A percentile compares a stretch with the other conserved stretches of the same genome.
phyloP scores from a whole-genome alignment of 2,888 invertebrate species.

The Brenthis daphne region DNA sequence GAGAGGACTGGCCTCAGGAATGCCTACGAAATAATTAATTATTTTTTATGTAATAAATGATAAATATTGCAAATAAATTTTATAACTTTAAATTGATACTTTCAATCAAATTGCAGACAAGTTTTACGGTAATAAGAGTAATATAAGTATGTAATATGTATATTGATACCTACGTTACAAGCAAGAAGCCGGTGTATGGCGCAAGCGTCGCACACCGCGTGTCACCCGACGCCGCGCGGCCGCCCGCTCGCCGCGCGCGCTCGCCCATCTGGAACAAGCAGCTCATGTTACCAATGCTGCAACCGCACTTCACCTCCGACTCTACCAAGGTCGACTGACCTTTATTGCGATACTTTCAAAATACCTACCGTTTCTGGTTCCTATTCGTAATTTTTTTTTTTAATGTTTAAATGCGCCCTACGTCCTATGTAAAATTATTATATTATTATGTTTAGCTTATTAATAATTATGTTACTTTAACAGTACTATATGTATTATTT shows the following conservation, averaged over 20 bases:
- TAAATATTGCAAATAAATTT: no score
- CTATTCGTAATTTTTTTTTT: background rate
- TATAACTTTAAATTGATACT: background rate
- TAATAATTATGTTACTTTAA: no score
- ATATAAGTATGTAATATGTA: slow-evolving; percentile 22
- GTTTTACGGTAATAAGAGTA: background rate
- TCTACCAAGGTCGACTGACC: slow-evolving; percentile 38
- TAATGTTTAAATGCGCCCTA: background rate
- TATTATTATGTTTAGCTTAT: no score
- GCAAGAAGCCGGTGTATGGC: slow-evolving; percentile 56
- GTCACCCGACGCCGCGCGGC: slow-evolving; percentile 70
- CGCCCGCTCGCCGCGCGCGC: slow-evolving; percentile 66
- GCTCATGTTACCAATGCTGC: slow-evolving; percentile 44
- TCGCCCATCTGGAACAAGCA: slow-evolving; percentile 75
- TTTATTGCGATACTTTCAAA: slow-evolving; percentile 32
- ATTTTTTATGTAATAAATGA: background rate
- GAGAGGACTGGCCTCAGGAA: slow-evolving; percentile 34
- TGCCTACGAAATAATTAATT: slow-evolving; percentile 20
- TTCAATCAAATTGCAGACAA: background rate
- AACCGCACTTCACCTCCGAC: slow-evolving; percentile 45
- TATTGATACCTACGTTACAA: slow-evolving; percentile 64
- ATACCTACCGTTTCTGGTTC: background rate
- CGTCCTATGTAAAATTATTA: no score
- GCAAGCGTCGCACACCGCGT: slow-evolving; percentile 62
- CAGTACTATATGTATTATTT: no score